Evolutionary conservation across 1,140 invertebrate genomes (phyloP), one percentile per base, ranked within the genome.

Genomic region (Eumeta japonica): DNA sequence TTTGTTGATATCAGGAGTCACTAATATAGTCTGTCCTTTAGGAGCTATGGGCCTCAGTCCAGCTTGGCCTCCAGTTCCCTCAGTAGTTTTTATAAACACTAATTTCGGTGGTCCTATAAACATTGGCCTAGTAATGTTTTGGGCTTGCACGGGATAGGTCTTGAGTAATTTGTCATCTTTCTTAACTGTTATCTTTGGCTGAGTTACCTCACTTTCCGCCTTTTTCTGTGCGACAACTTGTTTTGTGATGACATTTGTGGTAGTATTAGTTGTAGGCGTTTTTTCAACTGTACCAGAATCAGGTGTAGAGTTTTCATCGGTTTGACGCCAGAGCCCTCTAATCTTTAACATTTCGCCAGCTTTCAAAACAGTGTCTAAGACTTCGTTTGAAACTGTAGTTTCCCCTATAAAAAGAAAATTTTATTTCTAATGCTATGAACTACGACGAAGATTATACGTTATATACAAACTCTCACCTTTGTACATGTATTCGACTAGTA

Each of bases 401-500:
- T 91, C 88, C 2, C 88, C 88, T 63, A 41, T 19, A 65, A 58
- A 37, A 14, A 19, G 39, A 33, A 32, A 15, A 30, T 15, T 15
- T 20, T 5, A 42, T 24, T 24, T 24, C 20, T 24, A 24, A 24
- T n/a, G n/a, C 20, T 24, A 24, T 24, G 5, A 7, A 7, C 20
- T 24, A 5, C 20, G n/a, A 24, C n/a, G 5, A 24, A 24, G 5
- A 7, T 24, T 24, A 24, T 7, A 7, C 5, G 12, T 9, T 31
- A 31, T 7, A 11, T 31, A 31, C 24, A 33, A 27, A 19, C 7
- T 45, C 35, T 39, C 39, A 75, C 75, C 75, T 72, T 81, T 87
- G 66, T 91, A 90, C 87, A 90, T 90, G 56, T 91, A 91, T 54
- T 89, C 86, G n/a, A 90, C 83, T 1, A 91, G 75, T 35, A 88